Conservation (phyloP, 2,113 vertebrate genomes). For the Clarias magur region DNA sequence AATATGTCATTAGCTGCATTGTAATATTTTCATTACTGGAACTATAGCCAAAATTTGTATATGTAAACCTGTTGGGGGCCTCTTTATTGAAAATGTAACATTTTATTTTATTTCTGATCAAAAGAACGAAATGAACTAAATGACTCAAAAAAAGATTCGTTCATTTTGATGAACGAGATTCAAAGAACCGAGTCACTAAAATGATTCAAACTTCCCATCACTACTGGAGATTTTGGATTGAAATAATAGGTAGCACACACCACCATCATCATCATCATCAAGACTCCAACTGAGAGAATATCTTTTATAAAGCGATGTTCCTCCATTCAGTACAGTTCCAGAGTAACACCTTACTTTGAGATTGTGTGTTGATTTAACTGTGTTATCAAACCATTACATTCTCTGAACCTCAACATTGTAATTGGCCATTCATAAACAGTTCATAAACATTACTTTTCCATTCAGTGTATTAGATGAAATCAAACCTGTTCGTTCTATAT, state of each 20-base stretch:
- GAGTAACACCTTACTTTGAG: neutral
- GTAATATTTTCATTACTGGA: no score
- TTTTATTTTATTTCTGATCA: no score
- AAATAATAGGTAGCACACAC: neutral
- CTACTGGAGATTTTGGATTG: neutral
- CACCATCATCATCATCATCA: neutral
- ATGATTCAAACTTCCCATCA: no score
- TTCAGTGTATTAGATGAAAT: constrained; percentile 1
- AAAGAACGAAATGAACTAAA: no score
- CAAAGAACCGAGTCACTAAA: no score
- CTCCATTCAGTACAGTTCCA: neutral
- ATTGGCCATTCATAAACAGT: no score
- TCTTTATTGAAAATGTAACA: no score
- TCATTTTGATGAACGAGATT: no score
- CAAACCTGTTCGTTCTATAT: neutral
- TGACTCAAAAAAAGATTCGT: no score
- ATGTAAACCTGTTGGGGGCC: no score
- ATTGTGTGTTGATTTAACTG: neutral
- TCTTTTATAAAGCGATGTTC: neutral
- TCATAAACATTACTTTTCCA: constrained; percentile 63
- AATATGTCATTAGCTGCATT: no score
- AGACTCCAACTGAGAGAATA: neutral
- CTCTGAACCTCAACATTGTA: neutral
- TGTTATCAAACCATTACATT: neutral
- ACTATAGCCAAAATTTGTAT: no score